Evolutionary conservation across 1,140 invertebrate species (phyloP).

Genomic region (Trachymyrmex cornetzi): DNA sequence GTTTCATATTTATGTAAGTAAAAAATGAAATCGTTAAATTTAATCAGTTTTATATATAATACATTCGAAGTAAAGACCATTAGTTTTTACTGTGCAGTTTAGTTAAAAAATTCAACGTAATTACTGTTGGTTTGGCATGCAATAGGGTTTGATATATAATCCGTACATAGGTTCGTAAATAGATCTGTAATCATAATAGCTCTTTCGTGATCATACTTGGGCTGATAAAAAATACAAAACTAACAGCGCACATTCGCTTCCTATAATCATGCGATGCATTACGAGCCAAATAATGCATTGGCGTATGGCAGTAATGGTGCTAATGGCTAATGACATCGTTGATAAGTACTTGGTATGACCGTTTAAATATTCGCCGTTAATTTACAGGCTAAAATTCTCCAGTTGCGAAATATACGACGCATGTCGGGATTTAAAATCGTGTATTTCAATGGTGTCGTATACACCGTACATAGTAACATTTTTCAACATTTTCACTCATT

Average conservation of each 20-base stretch:
- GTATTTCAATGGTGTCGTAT: background rate
- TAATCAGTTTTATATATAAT: constrained; percentile 11
- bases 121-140: background rate
- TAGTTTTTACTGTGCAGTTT: background rate
- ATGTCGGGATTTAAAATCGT: constrained; percentile 21
- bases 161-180: background rate
- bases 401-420: background rate
- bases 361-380: constrained; percentile 43
- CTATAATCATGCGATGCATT: constrained; percentile 37
- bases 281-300: constrained; percentile 27
- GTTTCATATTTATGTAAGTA: background rate
- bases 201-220: background rate
- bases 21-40: background rate
- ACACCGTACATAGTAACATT: background rate
- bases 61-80: background rate
- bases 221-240: constrained; percentile 36
- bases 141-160: constrained; percentile 4
- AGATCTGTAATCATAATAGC: constrained; percentile 42
- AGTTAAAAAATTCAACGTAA: background rate
- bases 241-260: background rate
- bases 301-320: constrained; percentile 28
- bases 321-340: constrained; percentile 57
- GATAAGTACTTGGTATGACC: constrained; percentile 31
- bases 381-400: constrained; percentile 21
- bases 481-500: constrained; percentile 40